These are phyloP conservation scores for Rhogogaster chlorosoma DNA, from an alignment of 2,888 invertebrate species.

Conservation along the genomic window DNA sequence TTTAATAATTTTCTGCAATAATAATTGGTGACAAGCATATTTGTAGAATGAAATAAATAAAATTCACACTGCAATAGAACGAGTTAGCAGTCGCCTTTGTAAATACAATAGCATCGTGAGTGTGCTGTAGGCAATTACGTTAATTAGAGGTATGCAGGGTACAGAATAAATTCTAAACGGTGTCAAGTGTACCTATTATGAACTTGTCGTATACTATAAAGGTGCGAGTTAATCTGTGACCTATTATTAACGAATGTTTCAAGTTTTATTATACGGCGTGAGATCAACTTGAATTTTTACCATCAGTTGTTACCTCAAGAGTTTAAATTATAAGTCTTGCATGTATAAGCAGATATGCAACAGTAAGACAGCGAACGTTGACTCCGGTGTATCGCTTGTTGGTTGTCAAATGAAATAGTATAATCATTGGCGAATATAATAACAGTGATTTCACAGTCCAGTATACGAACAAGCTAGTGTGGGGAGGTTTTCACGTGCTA, in stretches of 20 bases:
- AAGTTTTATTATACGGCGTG: not conserved
- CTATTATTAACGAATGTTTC: not conserved
- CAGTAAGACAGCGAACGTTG: not conserved
- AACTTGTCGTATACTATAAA: not conserved
- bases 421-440: slow-evolving; percentile 8
- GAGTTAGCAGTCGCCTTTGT: not conserved
- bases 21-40: not conserved
- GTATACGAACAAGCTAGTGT: not conserved
- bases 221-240: not conserved
- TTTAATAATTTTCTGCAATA: not conserved
- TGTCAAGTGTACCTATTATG: not conserved
- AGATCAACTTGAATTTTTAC: not conserved
- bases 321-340: not conserved
- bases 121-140: not conserved
- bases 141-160: not conserved
- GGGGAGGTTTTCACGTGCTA: slow-evolving; percentile 14
- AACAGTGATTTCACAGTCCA: not conserved
- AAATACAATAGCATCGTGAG: not conserved
- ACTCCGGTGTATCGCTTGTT: not conserved
- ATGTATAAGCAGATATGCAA: not conserved
- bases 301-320: not conserved
- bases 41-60: not conserved
- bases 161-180: slow-evolving; percentile 26
- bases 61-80: not conserved
- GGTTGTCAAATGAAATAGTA: not conserved